A percentile compares a stretch with the other conserved stretches of the same genome.
Conservation (phyloP, 2,113 vertebrate genomes). For the Gasterosteus aculeatus region DNA sequence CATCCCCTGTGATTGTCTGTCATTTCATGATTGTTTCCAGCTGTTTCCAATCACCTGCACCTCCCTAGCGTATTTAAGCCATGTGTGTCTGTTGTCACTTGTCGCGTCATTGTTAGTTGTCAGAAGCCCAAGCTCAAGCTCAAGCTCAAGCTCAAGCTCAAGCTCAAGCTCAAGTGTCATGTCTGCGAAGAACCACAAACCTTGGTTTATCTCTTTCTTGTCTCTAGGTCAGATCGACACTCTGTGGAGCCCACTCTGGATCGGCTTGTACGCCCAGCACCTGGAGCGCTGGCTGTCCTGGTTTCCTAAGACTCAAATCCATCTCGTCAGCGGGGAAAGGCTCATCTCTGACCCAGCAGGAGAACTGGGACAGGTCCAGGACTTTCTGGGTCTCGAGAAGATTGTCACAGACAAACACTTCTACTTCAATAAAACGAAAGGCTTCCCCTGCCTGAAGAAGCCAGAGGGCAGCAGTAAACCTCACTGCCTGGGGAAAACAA, state of each 20-base stretch:
- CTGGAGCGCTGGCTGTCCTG: slow-evolving; percentile 84
- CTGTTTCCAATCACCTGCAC: too few species aligned
- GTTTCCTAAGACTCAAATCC: slow-evolving; percentile 83
- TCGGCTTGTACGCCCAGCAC: slow-evolving; percentile 84
- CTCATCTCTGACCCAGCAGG: slow-evolving; percentile 83
- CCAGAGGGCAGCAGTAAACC: slow-evolving; percentile 85
- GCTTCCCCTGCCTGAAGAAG: slow-evolving; percentile 86
- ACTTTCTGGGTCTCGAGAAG: slow-evolving; percentile 84
- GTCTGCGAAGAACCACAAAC: neutral
- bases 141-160: too few species aligned
- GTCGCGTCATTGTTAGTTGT: too few species aligned
- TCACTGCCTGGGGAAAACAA: slow-evolving; percentile 86
- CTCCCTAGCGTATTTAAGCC: too few species aligned
- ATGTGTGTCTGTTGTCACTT: too few species aligned
- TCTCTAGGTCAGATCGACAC: slow-evolving; percentile 78
- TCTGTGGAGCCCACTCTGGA: slow-evolving; percentile 85
- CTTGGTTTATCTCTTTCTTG: neutral
- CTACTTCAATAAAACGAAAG: slow-evolving; percentile 87
- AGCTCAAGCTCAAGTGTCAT: neutral
- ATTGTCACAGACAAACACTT: slow-evolving; percentile 86
- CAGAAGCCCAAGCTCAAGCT: too few species aligned
- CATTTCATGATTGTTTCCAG: too few species aligned
- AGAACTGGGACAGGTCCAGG: slow-evolving; percentile 83
- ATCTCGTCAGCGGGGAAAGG: slow-evolving; percentile 83
- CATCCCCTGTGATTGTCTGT: too few species aligned